phyloP scores from a whole-genome alignment of 2,113 vertebrate genomes.

The Crotophaga sulcirostris region DNA sequence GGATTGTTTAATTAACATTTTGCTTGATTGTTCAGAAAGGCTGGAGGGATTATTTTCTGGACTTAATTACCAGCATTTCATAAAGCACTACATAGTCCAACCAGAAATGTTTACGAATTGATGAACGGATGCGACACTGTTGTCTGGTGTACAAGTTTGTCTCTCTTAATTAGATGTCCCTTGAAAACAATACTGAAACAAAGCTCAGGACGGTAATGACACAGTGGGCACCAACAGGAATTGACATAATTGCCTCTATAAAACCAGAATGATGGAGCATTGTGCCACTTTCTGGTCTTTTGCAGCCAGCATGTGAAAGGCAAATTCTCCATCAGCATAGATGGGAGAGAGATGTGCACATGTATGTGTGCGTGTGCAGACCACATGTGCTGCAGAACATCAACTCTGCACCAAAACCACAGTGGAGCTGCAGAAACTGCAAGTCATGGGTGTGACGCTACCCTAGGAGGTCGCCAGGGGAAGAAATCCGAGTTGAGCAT shows the following conservation, averaged over 20 bases:
- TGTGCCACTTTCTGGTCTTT: not conserved
- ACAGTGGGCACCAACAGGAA: not conserved
- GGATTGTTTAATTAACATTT: constrained; percentile 37
- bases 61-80: constrained; percentile 31
- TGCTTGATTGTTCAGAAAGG: not conserved
- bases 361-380: fast-evolving
- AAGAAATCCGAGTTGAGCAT: not conserved
- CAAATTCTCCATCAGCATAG: not conserved
- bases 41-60: constrained; percentile 3
- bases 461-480: not conserved
- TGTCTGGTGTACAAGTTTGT: not conserved
- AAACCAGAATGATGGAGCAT: not conserved
- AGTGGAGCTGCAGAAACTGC: fast-evolving
- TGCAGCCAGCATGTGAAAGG: not conserved
- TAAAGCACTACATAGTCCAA: not conserved
- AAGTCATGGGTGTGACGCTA: fast-evolving
- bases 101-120: constrained; percentile 31
- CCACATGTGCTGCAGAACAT: not conserved
- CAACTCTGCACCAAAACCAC: not conserved
- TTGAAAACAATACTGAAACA: not conserved
- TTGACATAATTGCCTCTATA: not conserved
- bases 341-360: not conserved
- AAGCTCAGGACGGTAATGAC: not conserved
- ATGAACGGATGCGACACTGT: not conserved
- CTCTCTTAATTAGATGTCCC: constrained; percentile 19